phyloP scores from a whole-genome alignment of 2,888 invertebrate species.

The Atethmia centrago region DNA sequence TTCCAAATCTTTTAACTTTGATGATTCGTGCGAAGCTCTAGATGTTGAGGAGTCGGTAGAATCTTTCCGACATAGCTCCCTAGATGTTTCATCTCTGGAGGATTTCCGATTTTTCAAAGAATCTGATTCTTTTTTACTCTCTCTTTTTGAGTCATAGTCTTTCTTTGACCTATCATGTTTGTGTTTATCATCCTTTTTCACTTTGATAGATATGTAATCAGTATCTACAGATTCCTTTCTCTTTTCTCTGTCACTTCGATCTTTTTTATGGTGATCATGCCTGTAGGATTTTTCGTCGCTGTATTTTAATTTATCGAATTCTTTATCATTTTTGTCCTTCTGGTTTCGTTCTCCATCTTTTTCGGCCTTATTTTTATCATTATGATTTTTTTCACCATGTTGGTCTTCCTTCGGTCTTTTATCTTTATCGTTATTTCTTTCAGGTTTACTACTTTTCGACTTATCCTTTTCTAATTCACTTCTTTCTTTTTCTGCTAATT shows the following conservation, averaged over 20 bases:
- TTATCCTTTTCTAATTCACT: slow-evolving; percentile 78
- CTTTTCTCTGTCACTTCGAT: slow-evolving; percentile 83
- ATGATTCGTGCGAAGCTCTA: slow-evolving; percentile 85
- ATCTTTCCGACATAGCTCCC: slow-evolving; percentile 87
- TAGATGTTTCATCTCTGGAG: slow-evolving; percentile 84
- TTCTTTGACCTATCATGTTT: slow-evolving; percentile 85
- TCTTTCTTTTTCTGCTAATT: slow-evolving; percentile 81
- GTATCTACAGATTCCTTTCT: slow-evolving; percentile 78
- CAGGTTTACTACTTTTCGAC: slow-evolving; percentile 76
- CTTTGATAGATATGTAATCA: slow-evolving; percentile 72
- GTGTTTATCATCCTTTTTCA: slow-evolving; percentile 88
- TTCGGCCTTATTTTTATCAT: slow-evolving; percentile 75
- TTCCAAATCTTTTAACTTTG: slow-evolving; percentile 83
- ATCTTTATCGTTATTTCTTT: slow-evolving; percentile 79
- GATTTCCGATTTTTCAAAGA: slow-evolving; percentile 82
- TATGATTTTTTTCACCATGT: slow-evolving; percentile 69
- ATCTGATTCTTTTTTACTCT: slow-evolving; percentile 85
- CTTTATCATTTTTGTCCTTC: slow-evolving; percentile 77
- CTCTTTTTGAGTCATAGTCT: slow-evolving; percentile 83
- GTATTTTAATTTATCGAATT: slow-evolving; percentile 79
- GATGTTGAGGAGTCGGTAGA: slow-evolving; percentile 88
- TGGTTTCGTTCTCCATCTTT: slow-evolving; percentile 77
- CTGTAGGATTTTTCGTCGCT: slow-evolving; percentile 83
- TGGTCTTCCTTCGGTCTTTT: slow-evolving; percentile 77
- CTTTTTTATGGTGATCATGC: slow-evolving; percentile 88